A percentile compares a stretch with the other conserved stretches of the same genome.
These are phyloP conservation scores for Ctenopoma multispine DNA, from an alignment of 2,797 vertebrate genomes.

Conservation along the genomic window DNA sequence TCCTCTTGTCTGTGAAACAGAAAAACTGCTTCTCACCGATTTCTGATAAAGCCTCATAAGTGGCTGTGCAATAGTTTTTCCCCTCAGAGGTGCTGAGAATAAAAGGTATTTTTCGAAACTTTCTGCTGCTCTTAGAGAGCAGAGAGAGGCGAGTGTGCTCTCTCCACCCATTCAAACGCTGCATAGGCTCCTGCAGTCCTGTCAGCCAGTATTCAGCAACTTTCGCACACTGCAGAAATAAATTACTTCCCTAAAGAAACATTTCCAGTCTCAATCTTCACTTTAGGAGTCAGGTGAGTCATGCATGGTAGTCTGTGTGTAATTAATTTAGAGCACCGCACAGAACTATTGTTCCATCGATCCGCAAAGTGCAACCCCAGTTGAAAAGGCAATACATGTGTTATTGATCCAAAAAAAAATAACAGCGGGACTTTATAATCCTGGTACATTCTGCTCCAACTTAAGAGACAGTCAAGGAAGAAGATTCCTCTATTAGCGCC, in stretches of 20 bases:
- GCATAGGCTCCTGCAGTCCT: background rate
- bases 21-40: slow-evolving; percentile 47
- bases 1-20: slow-evolving; percentile 51
- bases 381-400: slow-evolving; percentile 58
- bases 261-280: slow-evolving; percentile 33
- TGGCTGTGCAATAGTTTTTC: slow-evolving; percentile 22
- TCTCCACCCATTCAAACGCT: slow-evolving; percentile 11
- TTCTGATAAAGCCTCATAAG: slow-evolving; percentile 42
- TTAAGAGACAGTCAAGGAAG: slow-evolving; percentile 27
- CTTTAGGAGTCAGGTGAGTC: slow-evolving; percentile 35
- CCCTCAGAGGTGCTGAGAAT: slow-evolving; percentile 24
- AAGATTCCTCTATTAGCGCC: slow-evolving; percentile 19
- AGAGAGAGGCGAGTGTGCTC: slow-evolving; percentile 9
- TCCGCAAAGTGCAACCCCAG: slow-evolving; percentile 50
- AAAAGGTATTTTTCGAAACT: slow-evolving; percentile 40
- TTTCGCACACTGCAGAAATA: slow-evolving; percentile 37
- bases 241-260: slow-evolving; percentile 52
- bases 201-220: slow-evolving; percentile 18
- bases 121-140: slow-evolving; percentile 33
- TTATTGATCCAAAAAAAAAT: slow-evolving; percentile 69
- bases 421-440: slow-evolving; percentile 13
- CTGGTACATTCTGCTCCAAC: slow-evolving; percentile 19
- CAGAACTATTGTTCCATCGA: slow-evolving; percentile 61
- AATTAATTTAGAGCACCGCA: slow-evolving; percentile 56
- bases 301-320: slow-evolving; percentile 15